Evolutionary conservation across 2,113 vertebrate species (phyloP).

Genomic region (Ceyx margarethae): DNA sequence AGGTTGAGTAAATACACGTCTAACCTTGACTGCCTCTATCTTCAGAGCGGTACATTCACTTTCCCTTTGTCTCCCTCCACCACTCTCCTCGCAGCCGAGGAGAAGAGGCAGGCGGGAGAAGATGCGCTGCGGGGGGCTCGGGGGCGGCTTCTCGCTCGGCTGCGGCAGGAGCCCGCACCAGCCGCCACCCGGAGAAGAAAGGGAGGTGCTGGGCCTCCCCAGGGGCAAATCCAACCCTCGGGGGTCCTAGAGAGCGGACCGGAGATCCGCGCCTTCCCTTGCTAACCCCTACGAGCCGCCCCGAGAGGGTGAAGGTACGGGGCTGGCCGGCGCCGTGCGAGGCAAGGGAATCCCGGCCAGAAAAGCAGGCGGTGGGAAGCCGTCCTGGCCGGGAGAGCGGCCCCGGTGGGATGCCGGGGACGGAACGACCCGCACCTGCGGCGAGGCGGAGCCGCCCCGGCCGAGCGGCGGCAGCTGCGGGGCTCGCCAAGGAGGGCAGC

Average conservation of each 20-base stretch:
- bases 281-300: background rate
- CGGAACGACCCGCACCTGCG: background rate
- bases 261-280: background rate
- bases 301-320: background rate
- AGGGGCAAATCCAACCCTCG: background rate
- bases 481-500: background rate
- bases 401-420: background rate
- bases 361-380: background rate
- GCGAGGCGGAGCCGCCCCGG: background rate
- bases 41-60: background rate
- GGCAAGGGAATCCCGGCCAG: background rate
- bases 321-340: background rate
- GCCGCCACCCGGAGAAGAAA: background rate
- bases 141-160: background rate
- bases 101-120: background rate
- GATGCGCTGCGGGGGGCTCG: constrained; percentile 36
- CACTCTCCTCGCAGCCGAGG: background rate
- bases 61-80: background rate
- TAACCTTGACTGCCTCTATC: background rate
- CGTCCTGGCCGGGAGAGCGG: background rate
- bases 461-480: background rate
- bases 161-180: background rate
- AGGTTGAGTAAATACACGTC: constrained; percentile 60
- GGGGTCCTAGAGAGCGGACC: background rate
- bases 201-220: background rate